A percentile compares a stretch with the other conserved stretches of the same genome.
Evolutionary conservation across 2,888 invertebrate genomes (phyloP).

Genomic region (Ditula angustiorana): DNA sequence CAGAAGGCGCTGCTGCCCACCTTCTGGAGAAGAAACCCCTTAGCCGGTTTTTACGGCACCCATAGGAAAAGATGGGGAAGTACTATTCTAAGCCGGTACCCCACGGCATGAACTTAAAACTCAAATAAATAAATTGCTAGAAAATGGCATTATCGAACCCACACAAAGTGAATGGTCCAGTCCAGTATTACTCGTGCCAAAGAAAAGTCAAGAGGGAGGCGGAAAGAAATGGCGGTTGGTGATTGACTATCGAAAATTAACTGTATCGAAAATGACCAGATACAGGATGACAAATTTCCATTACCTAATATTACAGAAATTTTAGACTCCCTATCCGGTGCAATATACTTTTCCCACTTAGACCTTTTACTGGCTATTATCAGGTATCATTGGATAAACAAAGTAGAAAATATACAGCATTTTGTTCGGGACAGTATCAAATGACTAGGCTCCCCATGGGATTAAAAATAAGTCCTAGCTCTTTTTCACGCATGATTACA

Average conservation of each 20-base stretch:
- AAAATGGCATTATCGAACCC: neutral
- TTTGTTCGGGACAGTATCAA: neutral
- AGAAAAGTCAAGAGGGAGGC: neutral
- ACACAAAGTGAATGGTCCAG: neutral
- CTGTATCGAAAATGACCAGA: neutral
- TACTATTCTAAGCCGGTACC: no score
- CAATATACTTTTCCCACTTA: no score
- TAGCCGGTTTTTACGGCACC: no score
- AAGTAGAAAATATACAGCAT: neutral
- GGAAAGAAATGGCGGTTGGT: neutral
- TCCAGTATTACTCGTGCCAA: neutral
- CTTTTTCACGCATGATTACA: neutral
- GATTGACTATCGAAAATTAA: neutral
- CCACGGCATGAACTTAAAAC: no score
- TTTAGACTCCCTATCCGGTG: no score
- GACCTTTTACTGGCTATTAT: no score
- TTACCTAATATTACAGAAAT: no score
- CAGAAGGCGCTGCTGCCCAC: no score
- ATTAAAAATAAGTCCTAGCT: neutral
- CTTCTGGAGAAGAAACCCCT: no score
- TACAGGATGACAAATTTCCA: no score
- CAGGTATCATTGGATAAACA: neutral
- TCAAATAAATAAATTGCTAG: neutral
- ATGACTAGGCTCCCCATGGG: neutral
- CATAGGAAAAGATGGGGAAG: no score